Evolutionary conservation across 37 sponge, comb jelly and placozoan genomes (phyloP).

Genomic region (Theonella swinhoei): DNA sequence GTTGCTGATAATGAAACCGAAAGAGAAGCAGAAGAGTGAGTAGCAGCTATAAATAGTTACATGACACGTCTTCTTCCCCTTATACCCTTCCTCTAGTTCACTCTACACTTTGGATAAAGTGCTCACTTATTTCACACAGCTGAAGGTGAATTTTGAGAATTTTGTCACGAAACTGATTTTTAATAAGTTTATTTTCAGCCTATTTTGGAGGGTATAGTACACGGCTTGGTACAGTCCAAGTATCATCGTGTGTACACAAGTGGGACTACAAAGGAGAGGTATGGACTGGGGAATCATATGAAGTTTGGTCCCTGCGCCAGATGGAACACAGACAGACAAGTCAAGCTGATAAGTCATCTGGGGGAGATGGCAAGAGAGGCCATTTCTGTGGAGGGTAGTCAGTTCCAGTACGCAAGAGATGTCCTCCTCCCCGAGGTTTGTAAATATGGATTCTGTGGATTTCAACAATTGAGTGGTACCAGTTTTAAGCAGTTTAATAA

Average conservation of each 20-base stretch:
- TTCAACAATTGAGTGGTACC: too few relatives aligned
- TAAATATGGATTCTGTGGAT: too few relatives aligned
- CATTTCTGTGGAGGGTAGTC: not conserved
- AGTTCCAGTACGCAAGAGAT: not conserved
- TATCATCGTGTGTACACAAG: not conserved
- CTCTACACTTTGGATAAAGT: not conserved
- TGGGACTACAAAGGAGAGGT: not conserved
- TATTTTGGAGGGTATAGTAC: not conserved
- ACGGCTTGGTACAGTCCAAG: not conserved
- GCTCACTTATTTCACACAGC: not conserved
- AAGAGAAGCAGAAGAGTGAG: not conserved
- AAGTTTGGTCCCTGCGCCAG: conserved; percentile 2
- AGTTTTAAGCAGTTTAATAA: too few relatives aligned
- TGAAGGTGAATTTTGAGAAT: too few relatives aligned
- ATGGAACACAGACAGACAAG: not conserved
- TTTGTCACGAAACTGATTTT: too few relatives aligned
- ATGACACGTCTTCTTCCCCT: not conserved
- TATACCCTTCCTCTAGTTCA: not conserved
- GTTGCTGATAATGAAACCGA: not conserved
- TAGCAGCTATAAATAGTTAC: not conserved
- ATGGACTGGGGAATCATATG: not conserved
- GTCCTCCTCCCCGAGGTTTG: conserved; percentile 28
- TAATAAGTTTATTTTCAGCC: too few relatives aligned
- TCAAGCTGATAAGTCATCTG: not conserved
- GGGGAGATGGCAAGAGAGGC: not conserved